phyloP scores from a whole-genome alignment of 1,140 invertebrate genomes.

The Drosophila carrolli region DNA sequence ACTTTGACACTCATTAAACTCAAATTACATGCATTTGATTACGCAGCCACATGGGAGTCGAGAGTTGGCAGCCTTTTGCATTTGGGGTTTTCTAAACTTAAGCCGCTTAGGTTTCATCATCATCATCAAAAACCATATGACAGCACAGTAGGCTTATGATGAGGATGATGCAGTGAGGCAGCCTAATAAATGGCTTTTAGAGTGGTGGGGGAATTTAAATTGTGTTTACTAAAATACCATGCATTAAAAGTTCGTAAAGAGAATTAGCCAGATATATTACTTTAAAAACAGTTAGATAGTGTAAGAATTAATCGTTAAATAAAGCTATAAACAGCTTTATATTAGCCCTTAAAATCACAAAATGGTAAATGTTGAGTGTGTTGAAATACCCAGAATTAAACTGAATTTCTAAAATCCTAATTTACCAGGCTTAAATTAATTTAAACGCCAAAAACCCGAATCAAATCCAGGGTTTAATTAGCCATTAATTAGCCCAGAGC shows the following conservation, averaged over 20 bases:
- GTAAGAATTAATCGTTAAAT: not conserved
- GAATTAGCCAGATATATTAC: not conserved
- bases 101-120: conserved; percentile 73
- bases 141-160: conserved; percentile 26
- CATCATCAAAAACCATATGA: conserved; percentile 16
- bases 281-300: not conserved
- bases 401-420: conserved; percentile 4
- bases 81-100: conserved; percentile 54
- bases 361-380: too few relatives aligned
- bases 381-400: conserved; percentile 1
- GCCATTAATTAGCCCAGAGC: conserved; percentile 64
- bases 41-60: conserved; percentile 57
- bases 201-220: not conserved
- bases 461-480: conserved; percentile 64
- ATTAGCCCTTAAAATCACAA: not conserved
- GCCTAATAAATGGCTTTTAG: conserved; percentile 18
- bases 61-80: conserved; percentile 57
- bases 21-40: conserved; percentile 82
- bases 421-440: not conserved
- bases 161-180: conserved; percentile 15
- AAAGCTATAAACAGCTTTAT: not conserved
- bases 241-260: not conserved
- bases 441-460: conserved; percentile 20
- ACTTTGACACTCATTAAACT: conserved; percentile 83
- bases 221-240: not conserved